Percentiles rank a stretch among this genome's conserved stretches.
phyloP scores from a whole-genome alignment of 2,888 invertebrate genomes.

The Hermaeophaga mercurialis region DNA sequence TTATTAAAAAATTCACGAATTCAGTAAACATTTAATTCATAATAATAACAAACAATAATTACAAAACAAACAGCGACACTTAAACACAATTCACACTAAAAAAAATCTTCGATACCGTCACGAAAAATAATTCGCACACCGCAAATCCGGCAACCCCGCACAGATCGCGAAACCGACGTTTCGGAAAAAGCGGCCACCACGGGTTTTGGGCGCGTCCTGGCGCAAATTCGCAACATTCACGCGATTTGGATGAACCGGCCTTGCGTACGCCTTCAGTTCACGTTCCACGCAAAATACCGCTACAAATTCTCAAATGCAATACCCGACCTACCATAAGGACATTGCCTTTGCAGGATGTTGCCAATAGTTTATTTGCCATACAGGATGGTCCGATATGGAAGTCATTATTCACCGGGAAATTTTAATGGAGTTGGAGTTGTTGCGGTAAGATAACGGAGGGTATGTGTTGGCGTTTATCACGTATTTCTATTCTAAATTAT shows the following conservation, averaged over 20 bases:
- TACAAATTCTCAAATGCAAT: constrained; percentile 35
- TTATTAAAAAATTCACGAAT: too few species aligned
- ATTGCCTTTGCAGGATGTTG: constrained; percentile 52
- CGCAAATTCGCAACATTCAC: constrained; percentile 6
- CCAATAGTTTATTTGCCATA: constrained; percentile 24
- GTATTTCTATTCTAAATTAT: too few species aligned
- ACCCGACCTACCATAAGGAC: constrained; percentile 56
- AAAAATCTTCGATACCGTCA: too few species aligned
- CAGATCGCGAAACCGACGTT: not conserved
- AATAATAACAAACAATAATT: too few species aligned
- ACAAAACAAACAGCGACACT: too few species aligned
- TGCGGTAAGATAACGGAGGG: too few species aligned
- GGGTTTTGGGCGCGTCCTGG: not conserved
- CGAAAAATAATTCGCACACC: not conserved
- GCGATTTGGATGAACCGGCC: constrained; percentile 34
- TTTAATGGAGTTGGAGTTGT: too few species aligned
- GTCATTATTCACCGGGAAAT: too few species aligned
- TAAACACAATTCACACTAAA: too few species aligned
- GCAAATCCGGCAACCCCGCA: not conserved
- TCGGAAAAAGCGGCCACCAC: not conserved
- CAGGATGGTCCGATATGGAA: constrained; percentile 2
- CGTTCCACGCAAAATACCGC: constrained; percentile 52
- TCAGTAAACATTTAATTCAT: too few species aligned
- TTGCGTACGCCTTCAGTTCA: constrained; percentile 41
- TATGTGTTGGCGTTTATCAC: too few species aligned